A percentile compares a stretch with the other conserved stretches of the same genome.
phyloP scores from a whole-genome alignment of 2,888 invertebrate genomes.

The Dasypolia templi region DNA sequence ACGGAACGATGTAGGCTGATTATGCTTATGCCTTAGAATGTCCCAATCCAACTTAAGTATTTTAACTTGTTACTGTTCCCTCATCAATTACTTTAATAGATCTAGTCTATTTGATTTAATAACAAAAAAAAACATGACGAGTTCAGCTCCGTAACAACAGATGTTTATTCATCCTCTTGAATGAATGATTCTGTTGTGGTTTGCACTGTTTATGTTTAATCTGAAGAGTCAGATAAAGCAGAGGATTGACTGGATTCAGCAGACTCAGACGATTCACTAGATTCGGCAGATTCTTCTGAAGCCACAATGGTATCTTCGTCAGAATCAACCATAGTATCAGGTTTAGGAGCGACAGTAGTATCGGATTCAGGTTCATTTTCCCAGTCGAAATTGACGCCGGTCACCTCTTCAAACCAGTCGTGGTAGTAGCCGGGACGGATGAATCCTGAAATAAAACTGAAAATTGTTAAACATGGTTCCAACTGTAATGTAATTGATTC shows the following conservation, averaged over 20 bases:
- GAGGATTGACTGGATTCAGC: slow-evolving; percentile 18
- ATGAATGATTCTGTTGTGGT: background rate
- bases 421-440: slow-evolving; percentile 73
- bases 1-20: background rate
- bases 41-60: background rate
- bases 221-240: slow-evolving; percentile 10
- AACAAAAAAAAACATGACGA: background rate
- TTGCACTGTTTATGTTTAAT: background rate
- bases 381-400: slow-evolving; percentile 70
- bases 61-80: background rate
- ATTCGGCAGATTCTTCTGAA: background rate
- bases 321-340: background rate
- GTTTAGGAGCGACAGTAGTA: background rate
- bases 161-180: background rate
- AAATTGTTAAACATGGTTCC: background rate
- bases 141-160: background rate
- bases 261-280: slow-evolving; percentile 19
- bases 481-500: background rate
- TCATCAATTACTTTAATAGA: background rate
- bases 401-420: slow-evolving; percentile 67
- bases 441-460: slow-evolving; percentile 63
- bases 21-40: background rate
- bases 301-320: background rate
- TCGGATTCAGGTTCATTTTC: slow-evolving; percentile 4
- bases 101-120: background rate